A percentile compares a stretch with the other conserved stretches of the same genome.
These are phyloP conservation scores for Xestia sexstrigata DNA, from an alignment of 2,888 invertebrate species.

Conservation along the genomic window DNA sequence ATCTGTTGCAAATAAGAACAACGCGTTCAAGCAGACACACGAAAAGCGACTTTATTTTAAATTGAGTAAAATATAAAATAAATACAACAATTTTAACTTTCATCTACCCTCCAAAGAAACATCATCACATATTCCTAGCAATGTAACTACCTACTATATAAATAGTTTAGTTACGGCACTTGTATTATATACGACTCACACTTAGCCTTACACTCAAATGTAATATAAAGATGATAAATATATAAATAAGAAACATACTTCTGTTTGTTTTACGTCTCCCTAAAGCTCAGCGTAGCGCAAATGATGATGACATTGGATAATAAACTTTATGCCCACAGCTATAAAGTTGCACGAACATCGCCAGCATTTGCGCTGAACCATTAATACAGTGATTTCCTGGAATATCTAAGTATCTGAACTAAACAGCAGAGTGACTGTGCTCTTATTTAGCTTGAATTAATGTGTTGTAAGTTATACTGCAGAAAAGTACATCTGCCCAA, in stretches of 20 bases:
- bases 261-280: constrained; percentile 25
- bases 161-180: constrained; percentile 71
- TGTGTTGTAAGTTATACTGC: neutral
- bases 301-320: neutral
- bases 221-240: constrained; percentile 75
- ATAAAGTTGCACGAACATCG: neutral
- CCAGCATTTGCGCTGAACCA: neutral
- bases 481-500: neutral
- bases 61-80: neutral
- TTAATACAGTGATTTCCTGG: neutral
- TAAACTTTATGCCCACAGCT: neutral
- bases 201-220: constrained; percentile 80
- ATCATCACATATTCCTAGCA: constrained; percentile 63
- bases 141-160: constrained; percentile 40
- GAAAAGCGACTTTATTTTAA: neutral
- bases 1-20: neutral
- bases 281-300: neutral
- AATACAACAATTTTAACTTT: neutral
- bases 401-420: neutral
- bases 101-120: neutral
- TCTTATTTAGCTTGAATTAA: neutral
- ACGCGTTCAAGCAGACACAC: neutral
- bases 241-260: constrained; percentile 70
- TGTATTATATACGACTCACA: constrained; percentile 74
- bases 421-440: neutral